Evolutionary conservation across 2,113 vertebrate genomes (phyloP).

Genomic region (Tragelaphus scriptus): DNA sequence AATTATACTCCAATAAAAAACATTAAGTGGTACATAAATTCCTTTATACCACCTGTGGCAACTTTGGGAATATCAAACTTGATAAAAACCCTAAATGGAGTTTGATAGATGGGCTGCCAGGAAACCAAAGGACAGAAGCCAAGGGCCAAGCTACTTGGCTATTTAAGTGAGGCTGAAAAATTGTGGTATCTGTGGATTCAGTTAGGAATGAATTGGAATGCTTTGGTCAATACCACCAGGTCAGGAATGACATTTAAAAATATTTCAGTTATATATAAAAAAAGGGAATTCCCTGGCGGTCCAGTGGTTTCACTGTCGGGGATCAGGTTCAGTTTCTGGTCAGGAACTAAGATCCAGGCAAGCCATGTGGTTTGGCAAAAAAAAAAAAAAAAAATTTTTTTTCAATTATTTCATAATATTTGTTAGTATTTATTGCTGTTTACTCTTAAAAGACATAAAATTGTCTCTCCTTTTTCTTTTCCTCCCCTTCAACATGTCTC

Average conservation of each 20-base stretch:
- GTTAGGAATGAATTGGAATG: neutral
- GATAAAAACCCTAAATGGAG: neutral
- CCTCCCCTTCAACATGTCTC: neutral
- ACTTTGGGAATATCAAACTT: neutral
- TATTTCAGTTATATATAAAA: neutral
- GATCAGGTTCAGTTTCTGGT: neutral
- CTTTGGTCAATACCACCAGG: neutral
- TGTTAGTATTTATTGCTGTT: neutral
- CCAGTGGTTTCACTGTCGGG: neutral
- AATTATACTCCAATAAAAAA: neutral
- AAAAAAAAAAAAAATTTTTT: neutral
- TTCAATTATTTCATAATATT: neutral
- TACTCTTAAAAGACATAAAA: neutral
- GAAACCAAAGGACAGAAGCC: neutral
- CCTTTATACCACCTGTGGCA: neutral
- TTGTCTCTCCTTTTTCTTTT: neutral
- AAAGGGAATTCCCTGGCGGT: fast-evolving
- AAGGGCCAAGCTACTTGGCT: neutral
- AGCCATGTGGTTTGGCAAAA: neutral
- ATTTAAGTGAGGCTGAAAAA: neutral
- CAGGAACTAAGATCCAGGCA: neutral
- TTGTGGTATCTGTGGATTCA: neutral
- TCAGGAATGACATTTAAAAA: neutral
- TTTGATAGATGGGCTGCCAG: neutral
- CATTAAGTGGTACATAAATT: neutral